These are phyloP conservation scores for Drosophila pseudoobscura DNA, from an alignment of 1,140 invertebrate genomes.

Conservation along the genomic window DNA sequence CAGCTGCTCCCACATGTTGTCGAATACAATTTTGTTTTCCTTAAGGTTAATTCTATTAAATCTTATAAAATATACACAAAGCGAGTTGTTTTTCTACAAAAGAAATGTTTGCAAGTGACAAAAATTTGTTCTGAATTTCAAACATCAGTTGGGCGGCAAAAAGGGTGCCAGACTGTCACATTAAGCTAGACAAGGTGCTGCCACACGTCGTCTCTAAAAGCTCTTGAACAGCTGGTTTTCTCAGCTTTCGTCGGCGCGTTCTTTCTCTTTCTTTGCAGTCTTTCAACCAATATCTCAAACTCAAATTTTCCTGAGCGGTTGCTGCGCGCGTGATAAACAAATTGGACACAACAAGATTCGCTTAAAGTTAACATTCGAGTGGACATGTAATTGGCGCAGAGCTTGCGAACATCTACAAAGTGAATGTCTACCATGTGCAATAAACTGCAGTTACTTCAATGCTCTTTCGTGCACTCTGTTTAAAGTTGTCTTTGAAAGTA, in stretches of 20 bases:
- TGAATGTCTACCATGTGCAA: too few relatives aligned
- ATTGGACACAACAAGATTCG: too few relatives aligned
- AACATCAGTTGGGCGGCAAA: background rate
- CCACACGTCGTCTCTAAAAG: background rate
- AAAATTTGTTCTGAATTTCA: background rate
- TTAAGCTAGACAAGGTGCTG: background rate
- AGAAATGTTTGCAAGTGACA: slow-evolving; percentile 2
- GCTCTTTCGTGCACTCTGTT: background rate
- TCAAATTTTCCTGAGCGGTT: too few relatives aligned
- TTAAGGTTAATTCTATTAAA: slow-evolving; percentile 8
- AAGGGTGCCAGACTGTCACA: background rate
- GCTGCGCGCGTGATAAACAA: too few relatives aligned
- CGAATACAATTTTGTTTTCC: background rate
- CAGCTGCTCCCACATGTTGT: slow-evolving; percentile 71
- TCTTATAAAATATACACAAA: slow-evolving; percentile 8
- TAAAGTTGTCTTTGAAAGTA: background rate
- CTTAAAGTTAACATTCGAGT: too few relatives aligned
- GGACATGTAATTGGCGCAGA: too few relatives aligned
- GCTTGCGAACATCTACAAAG: too few relatives aligned
- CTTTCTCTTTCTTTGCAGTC: too few relatives aligned
- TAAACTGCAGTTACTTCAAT: background rate
- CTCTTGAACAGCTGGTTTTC: too few relatives aligned
- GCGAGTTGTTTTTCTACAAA: background rate
- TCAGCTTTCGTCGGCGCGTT: too few relatives aligned
- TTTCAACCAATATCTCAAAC: too few relatives aligned